Base-by-base conservation (phyloP, 2,888 invertebrate species). In the Meiosimyza platycephala region DNA sequence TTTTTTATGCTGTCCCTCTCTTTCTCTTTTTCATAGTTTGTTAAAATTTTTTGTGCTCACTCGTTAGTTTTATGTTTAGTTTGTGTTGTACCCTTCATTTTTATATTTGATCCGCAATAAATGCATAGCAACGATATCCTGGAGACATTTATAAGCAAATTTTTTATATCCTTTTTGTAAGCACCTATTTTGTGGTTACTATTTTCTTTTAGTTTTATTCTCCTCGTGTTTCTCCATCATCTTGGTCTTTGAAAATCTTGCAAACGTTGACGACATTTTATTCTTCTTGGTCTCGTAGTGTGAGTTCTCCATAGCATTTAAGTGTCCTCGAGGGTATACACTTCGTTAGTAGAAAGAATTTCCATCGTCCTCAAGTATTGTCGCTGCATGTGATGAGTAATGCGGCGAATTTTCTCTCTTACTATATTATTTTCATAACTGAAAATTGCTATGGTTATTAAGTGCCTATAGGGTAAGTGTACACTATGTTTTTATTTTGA, bases 361-460 rank as follows among this genome's bases (percentile, higher is more conserved):
- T 67, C 22, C 22, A 28, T 57, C 50, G 51, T 51, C 28, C 52
- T 51, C 50, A 40, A 50, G 64, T 40, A 18, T 63, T 18, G 63
- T 47, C 47, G 15, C 16, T 40, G n/a, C 11, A 13, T 63, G 40
- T 62, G 40, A 40, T 40, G 63, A 48, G 47, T 47, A 63, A 63
- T 63, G 18, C 18, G 47, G 18, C 63, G 13, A 40, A 6, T 18
- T 47, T 48, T 47, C 48, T 63, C 63, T 47, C 47, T 16, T 63
- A 47, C 63, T 55, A 48, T 82, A 81, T 82, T 81, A 82, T 83
- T 84, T 83, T 83, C 81, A 83, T 83, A 84, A 84, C 84, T 83
- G 83, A 82, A 83, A 84, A 84, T 84, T 84, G 84, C 83, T 83
- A 83, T 80, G 79, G 82, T 82, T 83, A 84, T 84, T 83, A 84